These are phyloP conservation scores for Phylloscopus trochilus DNA, from an alignment of 2,113 vertebrate genomes.

Conservation along the genomic window DNA sequence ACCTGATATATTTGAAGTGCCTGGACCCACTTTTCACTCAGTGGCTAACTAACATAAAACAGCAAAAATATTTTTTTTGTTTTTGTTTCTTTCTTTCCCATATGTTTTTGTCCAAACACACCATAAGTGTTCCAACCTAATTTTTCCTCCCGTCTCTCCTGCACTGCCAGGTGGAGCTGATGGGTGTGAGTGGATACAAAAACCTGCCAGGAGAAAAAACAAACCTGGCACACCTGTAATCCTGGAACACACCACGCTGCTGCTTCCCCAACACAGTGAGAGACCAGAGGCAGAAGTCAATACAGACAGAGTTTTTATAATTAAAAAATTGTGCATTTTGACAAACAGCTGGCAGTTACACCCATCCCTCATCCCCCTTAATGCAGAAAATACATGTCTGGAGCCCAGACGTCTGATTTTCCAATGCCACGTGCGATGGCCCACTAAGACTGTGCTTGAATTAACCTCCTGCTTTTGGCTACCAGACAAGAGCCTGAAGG, in stretches of 20 bases:
- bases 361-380: background rate
- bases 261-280: background rate
- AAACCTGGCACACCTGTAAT: background rate
- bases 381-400: slow-evolving; percentile 16
- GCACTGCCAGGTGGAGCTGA: background rate
- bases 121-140: background rate
- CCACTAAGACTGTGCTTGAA: slow-evolving; percentile 6
- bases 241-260: background rate
- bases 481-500: background rate
- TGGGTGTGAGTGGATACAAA: background rate
- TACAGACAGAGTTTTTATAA: slow-evolving; percentile 29
- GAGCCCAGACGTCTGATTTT: background rate
- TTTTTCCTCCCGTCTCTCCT: background rate
- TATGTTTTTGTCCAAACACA: background rate
- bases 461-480: background rate
- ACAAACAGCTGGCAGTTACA: slow-evolving; percentile 14
- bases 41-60: background rate
- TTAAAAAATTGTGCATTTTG: slow-evolving; percentile 38
- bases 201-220: background rate
- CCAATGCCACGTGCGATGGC: background rate
- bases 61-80: background rate
- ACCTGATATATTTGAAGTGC: background rate
- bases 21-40: background rate
- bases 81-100: background rate
- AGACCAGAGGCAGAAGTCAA: background rate